Percentiles rank a stretch among this genome's conserved stretches.
These are phyloP conservation scores for Nasonia longicornis DNA, from an alignment of 1,140 invertebrate genomes.

Conservation along the genomic window DNA sequence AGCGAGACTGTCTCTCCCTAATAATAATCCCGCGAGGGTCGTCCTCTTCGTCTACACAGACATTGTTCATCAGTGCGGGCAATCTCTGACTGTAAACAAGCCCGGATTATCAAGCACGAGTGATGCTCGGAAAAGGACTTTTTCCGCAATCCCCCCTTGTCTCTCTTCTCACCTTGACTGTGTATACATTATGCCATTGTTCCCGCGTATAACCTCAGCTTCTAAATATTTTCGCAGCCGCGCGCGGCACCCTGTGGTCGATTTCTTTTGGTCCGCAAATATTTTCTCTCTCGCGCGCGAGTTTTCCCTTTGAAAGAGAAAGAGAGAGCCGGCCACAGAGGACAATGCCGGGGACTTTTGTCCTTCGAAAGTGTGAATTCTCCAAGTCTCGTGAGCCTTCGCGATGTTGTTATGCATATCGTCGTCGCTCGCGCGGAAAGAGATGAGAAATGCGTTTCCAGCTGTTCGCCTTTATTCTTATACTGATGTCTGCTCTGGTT, in stretches of 20 bases:
- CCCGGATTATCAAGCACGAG: not conserved
- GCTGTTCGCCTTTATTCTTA: not conserved
- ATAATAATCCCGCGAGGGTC: not conserved
- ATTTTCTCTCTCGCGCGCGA: not conserved
- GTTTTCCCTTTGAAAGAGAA: not conserved
- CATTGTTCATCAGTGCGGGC: conserved; percentile 18
- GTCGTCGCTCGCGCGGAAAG: not conserved
- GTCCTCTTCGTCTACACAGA: not conserved
- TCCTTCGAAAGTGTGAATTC: not conserved
- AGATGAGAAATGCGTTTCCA: conserved; percentile 27
- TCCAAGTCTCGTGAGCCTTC: no score
- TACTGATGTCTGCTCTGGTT: not conserved
- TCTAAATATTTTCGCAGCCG: conserved; percentile 35
- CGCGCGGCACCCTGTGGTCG: not conserved
- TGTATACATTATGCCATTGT: not conserved
- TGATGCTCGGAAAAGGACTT: not conserved
- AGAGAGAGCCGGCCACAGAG: not conserved
- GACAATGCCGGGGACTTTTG: not conserved
- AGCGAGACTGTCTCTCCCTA: no score
- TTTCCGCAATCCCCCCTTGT: not conserved
- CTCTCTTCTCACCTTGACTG: not conserved
- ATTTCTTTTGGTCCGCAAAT: conserved; percentile 15
- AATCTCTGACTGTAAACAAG: conserved; percentile 31
- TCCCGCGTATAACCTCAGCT: not conserved
- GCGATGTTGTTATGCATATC: conserved; percentile 3